These are phyloP conservation scores for Gallinago stenura DNA, from an alignment of 2,797 vertebrate species.

Conservation along the genomic window DNA sequence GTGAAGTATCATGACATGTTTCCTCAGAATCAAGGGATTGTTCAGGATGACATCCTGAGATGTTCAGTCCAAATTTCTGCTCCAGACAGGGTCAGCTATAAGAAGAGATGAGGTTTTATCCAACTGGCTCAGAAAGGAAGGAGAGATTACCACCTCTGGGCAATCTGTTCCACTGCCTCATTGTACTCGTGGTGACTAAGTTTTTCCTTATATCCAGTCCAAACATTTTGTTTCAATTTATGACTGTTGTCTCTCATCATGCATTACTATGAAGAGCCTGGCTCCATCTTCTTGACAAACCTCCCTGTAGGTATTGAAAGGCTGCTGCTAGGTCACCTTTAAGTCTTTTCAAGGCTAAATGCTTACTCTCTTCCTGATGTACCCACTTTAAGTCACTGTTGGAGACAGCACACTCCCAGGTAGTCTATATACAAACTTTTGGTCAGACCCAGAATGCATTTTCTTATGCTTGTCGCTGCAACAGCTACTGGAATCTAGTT, in stretches of 20 bases:
- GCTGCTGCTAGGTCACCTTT: background rate
- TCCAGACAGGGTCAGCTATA: background rate
- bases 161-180: background rate
- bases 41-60: background rate
- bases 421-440: background rate
- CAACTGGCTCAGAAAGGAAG: background rate
- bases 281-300: background rate
- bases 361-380: background rate
- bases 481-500: background rate
- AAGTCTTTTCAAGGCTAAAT: background rate
- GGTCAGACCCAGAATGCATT: background rate
- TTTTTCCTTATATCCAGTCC: background rate
- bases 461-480: background rate
- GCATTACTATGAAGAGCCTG: background rate
- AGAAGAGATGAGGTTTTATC: background rate
- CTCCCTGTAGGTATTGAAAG: background rate
- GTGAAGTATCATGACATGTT: background rate
- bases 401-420: background rate
- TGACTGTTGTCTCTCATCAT: background rate
- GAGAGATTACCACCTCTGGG: background rate
- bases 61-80: background rate
- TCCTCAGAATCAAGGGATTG: background rate
- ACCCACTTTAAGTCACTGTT: background rate
- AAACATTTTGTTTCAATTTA: background rate
- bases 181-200: background rate